A percentile compares a stretch with the other conserved stretches of the same genome.
Evolutionary conservation across 2,113 vertebrate genomes (phyloP).

Genomic region (Hippoglossus stenolepis): DNA sequence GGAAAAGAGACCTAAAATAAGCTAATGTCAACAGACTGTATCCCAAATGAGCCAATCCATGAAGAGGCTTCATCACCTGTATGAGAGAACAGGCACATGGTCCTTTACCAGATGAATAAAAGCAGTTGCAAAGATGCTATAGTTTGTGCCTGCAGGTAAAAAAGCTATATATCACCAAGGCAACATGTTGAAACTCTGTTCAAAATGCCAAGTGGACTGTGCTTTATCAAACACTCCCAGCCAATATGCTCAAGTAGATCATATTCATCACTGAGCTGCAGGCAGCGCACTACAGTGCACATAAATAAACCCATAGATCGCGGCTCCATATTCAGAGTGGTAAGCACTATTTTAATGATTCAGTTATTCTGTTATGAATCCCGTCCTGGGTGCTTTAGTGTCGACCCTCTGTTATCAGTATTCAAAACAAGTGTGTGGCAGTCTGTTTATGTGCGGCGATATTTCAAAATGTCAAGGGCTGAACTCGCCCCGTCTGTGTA

Average conservation of each 20-base stretch:
- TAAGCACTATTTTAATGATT: slow-evolving; percentile 59
- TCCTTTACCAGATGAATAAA: slow-evolving; percentile 31
- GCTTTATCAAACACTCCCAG: slow-evolving; percentile 24
- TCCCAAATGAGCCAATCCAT: slow-evolving; percentile 44
- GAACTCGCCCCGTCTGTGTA: slow-evolving; percentile 40
- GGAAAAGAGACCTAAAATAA: neutral
- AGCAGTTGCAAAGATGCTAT: slow-evolving; percentile 25
- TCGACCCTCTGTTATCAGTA: slow-evolving; percentile 41
- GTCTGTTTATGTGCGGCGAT: slow-evolving; percentile 50
- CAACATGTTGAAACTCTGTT: slow-evolving; percentile 26
- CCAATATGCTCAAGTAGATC: slow-evolving; percentile 1
- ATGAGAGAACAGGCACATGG: slow-evolving; percentile 17
- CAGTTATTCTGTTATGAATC: slow-evolving; percentile 42
- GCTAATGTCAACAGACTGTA: neutral
- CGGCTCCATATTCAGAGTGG: slow-evolving; percentile 30
- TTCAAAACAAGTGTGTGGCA: slow-evolving; percentile 45
- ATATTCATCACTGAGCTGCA: slow-evolving; percentile 34
- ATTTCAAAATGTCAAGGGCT: slow-evolving; percentile 57
- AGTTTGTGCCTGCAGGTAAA: slow-evolving; percentile 22
- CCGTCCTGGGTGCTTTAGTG: slow-evolving; percentile 18
- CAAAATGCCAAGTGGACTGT: slow-evolving; percentile 4
- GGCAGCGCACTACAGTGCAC: neutral
- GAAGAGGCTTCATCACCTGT: slow-evolving; percentile 19
- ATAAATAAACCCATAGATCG: slow-evolving; percentile 26
- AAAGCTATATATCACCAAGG: slow-evolving; percentile 14